Base-by-base conservation (phyloP, 2,888 invertebrate genomes). In the Emmelina monodactyla region DNA sequence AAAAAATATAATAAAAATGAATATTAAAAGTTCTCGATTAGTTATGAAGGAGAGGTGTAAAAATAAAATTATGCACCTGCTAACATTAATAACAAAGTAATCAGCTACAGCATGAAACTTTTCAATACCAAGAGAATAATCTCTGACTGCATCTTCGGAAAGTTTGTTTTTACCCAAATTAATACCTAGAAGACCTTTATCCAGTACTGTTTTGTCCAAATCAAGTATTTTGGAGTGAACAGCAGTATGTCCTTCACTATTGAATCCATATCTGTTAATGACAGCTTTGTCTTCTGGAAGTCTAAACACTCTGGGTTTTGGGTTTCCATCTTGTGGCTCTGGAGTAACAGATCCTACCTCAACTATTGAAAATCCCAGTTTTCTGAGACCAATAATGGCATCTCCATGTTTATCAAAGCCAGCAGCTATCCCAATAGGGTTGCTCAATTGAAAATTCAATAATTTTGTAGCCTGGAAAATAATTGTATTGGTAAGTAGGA, bases 321-420 rank as follows among this genome's bases (percentile, higher is more conserved):
- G 87, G 69, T 99, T 99, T 0, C 99, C 99, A 0, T 85, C 79
- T 63, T 99, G 99, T 1, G 98, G 92, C 50, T 87, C 61, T 1
- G 98, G 98, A 1, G 99, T 99, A 0, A 99, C 88, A 3, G 95
- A 94, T 39, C 98, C 98, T 49, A 99, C 87, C 84, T 99, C 98
- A 14, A 98, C 87, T 65, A 97, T 93, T 3, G 97, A 92, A 71
- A 99, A 97, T 0, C 98, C 98, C 37, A 94, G 73, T 52, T 88
- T 86, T 41, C 85, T 82, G 25, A 99, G 70, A 1, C 94, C 92
- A 50, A 86, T 67, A 2, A 97, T 82, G 14, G 93, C 95, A 78
- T 97, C 96, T 4, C 89, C 97, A 70, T 98, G 88, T 68, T 99
- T 99, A 67, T 99, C 99, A 75, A 98, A 98, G 4, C 98, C 99